Conservation (phyloP, 1,140 invertebrate species). For the Alviniconcha marisindica region DNA sequence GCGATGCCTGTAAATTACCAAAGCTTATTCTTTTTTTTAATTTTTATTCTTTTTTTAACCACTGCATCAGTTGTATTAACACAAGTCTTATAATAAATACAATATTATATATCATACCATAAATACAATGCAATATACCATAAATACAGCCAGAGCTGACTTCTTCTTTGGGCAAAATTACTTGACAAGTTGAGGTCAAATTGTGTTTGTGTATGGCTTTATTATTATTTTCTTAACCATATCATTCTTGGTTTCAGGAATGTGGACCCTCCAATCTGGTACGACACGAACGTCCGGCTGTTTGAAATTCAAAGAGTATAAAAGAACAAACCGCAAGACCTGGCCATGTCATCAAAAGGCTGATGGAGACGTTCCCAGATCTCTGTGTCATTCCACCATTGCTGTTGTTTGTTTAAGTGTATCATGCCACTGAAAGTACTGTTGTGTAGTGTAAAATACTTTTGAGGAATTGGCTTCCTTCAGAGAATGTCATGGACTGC, state of each 20-base stretch:
- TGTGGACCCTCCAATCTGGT: slow-evolving; percentile 99
- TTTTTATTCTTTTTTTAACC: too few relatives aligned
- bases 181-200: background rate
- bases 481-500: too few relatives aligned
- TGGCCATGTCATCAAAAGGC: background rate
- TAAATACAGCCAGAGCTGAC: background rate
- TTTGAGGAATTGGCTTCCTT: too few relatives aligned
- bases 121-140: background rate
- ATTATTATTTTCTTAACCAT: background rate
- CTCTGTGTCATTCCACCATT: background rate
- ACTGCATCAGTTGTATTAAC: too few relatives aligned
- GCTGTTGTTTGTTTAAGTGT: slow-evolving; percentile 7
- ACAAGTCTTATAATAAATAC: background rate
- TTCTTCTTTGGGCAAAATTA: background rate
- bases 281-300: slow-evolving; percentile 98
- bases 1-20: too few relatives aligned
- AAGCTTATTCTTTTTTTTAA: too few relatives aligned
- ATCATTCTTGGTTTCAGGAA: slow-evolving; percentile 83
- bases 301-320: slow-evolving; percentile 85
- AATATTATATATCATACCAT: background rate
- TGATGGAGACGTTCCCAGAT: background rate
- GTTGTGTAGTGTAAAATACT: too few relatives aligned
- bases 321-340: slow-evolving; percentile 11
- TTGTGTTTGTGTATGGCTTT: background rate
- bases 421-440: background rate